Evolutionary conservation across 2,113 vertebrate species (phyloP).

Genomic region (Neomonachus schauinslandi): DNA sequence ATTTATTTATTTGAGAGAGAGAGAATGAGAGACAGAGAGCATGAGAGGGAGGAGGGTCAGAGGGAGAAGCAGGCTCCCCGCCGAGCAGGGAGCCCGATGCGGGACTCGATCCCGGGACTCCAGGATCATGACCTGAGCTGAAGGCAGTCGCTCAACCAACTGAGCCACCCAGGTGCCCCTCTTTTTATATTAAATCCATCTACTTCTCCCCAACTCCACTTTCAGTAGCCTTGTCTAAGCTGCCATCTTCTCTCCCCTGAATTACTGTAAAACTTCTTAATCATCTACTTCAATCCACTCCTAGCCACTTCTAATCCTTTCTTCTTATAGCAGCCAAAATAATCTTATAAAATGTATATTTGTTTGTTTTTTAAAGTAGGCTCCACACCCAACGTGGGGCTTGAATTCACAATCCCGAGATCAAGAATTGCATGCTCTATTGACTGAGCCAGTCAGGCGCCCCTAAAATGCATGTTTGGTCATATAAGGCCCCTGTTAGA

Average conservation of each 20-base stretch:
- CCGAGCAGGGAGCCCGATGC: too few species aligned
- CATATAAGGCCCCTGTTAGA: neutral
- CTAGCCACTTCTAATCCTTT: neutral
- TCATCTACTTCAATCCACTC: neutral
- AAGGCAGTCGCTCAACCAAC: too few species aligned
- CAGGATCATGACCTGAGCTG: too few species aligned
- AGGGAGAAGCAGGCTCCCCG: too few species aligned
- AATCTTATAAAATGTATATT: neutral
- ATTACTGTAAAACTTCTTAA: neutral
- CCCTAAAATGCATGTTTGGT: neutral
- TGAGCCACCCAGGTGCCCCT: too few species aligned
- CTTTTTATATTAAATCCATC: neutral
- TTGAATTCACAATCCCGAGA: neutral
- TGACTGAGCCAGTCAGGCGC: neutral
- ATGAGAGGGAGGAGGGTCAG: too few species aligned
- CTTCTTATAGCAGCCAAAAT: neutral
- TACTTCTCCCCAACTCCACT: neutral
- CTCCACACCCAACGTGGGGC: neutral
- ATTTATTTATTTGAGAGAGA: too few species aligned
- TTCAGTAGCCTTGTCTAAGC: neutral
- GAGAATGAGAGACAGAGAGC: too few species aligned
- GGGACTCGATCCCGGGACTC: too few species aligned
- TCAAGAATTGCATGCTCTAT: neutral
- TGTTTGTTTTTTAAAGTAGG: neutral
- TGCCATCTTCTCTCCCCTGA: neutral